phyloP scores from a whole-genome alignment of 2,113 vertebrate species.

The Nipponia nippon region DNA sequence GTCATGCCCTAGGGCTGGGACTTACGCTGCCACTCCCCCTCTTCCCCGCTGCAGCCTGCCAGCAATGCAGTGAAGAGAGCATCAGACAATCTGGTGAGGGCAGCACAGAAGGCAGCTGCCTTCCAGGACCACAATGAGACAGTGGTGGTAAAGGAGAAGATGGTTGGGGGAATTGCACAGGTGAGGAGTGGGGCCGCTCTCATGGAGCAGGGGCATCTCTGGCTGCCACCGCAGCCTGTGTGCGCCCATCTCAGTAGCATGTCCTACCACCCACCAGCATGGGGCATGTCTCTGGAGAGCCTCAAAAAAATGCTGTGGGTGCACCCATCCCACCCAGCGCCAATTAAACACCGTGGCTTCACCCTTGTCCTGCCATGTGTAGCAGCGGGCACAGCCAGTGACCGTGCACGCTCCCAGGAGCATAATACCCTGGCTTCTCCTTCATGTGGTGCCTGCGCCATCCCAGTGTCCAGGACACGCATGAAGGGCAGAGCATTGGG shows the following conservation, averaged over 20 bases:
- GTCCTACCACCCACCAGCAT: background rate
- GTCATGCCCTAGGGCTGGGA: background rate
- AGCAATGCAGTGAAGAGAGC: slow-evolving; percentile 90
- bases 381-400: background rate
- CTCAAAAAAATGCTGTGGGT: background rate
- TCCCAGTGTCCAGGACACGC: background rate
- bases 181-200: slow-evolving; percentile 58
- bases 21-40: background rate
- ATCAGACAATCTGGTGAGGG: slow-evolving; percentile 91
- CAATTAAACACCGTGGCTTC: background rate
- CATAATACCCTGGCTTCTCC: background rate
- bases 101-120: slow-evolving; percentile 90
- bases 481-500: background rate
- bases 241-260: background rate
- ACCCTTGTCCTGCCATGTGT: background rate
- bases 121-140: slow-evolving; percentile 85
- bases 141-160: slow-evolving; percentile 84
- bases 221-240: background rate
- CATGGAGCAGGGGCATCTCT: background rate
- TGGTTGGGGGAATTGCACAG: slow-evolving; percentile 90
- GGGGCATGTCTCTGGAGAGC: background rate
- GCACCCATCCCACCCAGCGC: background rate
- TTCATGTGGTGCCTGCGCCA: background rate
- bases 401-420: background rate
- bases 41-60: slow-evolving; percentile 73